Conservation (phyloP, 2,888 invertebrate species). For the Aromia moschata region DNA sequence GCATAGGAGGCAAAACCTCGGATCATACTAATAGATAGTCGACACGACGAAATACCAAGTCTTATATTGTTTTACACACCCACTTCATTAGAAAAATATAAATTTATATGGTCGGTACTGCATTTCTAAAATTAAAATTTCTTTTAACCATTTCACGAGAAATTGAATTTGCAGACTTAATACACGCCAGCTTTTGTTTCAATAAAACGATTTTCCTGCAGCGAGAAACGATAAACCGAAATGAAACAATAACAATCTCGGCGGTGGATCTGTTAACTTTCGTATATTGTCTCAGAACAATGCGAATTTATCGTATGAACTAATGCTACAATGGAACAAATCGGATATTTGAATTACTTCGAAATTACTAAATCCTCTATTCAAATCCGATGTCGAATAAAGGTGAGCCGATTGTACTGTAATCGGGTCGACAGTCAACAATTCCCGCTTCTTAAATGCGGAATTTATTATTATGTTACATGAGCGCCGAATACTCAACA, state of each 20-base stretch:
- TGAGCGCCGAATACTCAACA: no score
- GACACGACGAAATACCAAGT: no score
- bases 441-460: neutral
- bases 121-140: no score
- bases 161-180: neutral
- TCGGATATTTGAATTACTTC: neutral
- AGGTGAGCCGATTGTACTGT: slow-evolving; percentile 10
- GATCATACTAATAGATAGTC: no score
- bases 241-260: slow-evolving; percentile 3
- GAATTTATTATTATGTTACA: neutral
- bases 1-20: no score
- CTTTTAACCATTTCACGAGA: no score
- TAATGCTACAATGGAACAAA: slow-evolving; percentile 3
- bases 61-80: no score
- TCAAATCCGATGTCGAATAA: slow-evolving; percentile 14
- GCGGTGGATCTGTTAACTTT: slow-evolving; percentile 1
- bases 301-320: neutral
- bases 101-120: no score
- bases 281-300: slow-evolving; percentile 1
- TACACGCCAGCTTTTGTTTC: neutral
- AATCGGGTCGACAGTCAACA: slow-evolving; percentile 2
- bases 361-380: slow-evolving; percentile 5
- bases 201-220: neutral
- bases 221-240: neutral
- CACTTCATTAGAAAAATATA: no score